Base-by-base conservation (phyloP, 2,797 vertebrate species). In the Phalloptychus januarius region DNA sequence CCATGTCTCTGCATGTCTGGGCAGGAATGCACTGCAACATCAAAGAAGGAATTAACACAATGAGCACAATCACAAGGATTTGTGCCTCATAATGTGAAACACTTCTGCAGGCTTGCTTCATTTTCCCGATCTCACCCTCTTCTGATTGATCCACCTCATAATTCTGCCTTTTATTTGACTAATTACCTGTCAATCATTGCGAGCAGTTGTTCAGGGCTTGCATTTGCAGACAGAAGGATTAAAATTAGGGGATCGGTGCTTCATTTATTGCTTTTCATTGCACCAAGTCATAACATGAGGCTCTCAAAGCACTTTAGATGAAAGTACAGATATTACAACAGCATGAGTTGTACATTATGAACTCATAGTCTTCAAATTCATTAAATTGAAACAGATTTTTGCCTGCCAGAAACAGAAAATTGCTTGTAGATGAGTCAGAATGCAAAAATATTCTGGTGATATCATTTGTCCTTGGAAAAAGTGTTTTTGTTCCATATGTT, bases 241-340 rank as follows among this genome's bases (percentile, higher is more conserved):
- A 50, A 42, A 90, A 90, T 91, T 90, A 88, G 50, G 28, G 63
- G 46, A 85, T 48, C 76, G 79, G 85, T 90, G 87, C 74, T 88
- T 79, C 65, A 72, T 23, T 50, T 61, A 80, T 87, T 84, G 72
- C 79, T 71, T 88, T 87, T 75, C 71, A 74, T 71, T 74, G 72
- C 71, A 76, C 74, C 54, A 33, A 86, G 78, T 82, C 83, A 87
- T 90, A 88, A 87, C 84, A 88, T 83, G 72, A 83, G 83, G 72
- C 38, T 0, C 85, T 80, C 38, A 85, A 75, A 88, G 88, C 87
- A 85, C 88, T 90, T 88, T 72, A 84, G 82, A 85, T 89, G 85
- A 82, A 81, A 72, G 80, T 72, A 82, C 82, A 77, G 79, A 92
- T 91, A 88, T 83, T 44, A 38, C n/a, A 1, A 8, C 76, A 46